Base-by-base conservation (phyloP, 2,888 invertebrate genomes). In the Clostera curtula region DNA sequence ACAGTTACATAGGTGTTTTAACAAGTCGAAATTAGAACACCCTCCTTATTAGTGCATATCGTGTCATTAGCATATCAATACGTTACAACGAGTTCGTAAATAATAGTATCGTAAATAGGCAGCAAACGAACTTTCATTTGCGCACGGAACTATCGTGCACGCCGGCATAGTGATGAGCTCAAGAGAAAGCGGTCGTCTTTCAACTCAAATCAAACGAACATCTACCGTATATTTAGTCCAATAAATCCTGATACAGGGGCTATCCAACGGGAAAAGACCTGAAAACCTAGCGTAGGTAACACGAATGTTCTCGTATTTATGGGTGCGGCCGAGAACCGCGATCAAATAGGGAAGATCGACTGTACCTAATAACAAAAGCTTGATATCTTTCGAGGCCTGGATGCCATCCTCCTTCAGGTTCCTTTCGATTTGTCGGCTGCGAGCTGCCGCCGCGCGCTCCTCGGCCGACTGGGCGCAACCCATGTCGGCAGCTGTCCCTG, bases 381-480 rank as follows among this genome's bases (percentile, higher is more conserved):
- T 99, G 75, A 99, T 98, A 87, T 99, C 99, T 86, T 98, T 97
- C 65, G 97, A 97, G 40, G 98, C 97, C 82, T 96, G 96, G 65
- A 98, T 92, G 53, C 97, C 97, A 86, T 98, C 98, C 85, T 98
- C 98, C 85, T 98, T 98, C 61, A 99, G 88, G 82, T 95, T 95
- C 84, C 95, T 96, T 86, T 99, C 98, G 71, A 99, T 98, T 83
- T 93, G 92, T 85, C 95, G 95, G 87, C 95, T 97, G 80, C 98
- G 91, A 84, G 97, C 98, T 83, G 96, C 90, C 69, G 98, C 98
- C 73, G 96, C 96, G 86, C 98, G 90, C 88, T 99, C 98, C 86
- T 99, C 98, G 62, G 98, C 97, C 86, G 97, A 98, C 92, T 98
- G 95, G 84, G 98, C 96, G 89, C 98, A 98, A 87, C 98, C 98